These are phyloP conservation scores for Calliphora vicina DNA, from an alignment of 1,140 invertebrate genomes.

Conservation along the genomic window DNA sequence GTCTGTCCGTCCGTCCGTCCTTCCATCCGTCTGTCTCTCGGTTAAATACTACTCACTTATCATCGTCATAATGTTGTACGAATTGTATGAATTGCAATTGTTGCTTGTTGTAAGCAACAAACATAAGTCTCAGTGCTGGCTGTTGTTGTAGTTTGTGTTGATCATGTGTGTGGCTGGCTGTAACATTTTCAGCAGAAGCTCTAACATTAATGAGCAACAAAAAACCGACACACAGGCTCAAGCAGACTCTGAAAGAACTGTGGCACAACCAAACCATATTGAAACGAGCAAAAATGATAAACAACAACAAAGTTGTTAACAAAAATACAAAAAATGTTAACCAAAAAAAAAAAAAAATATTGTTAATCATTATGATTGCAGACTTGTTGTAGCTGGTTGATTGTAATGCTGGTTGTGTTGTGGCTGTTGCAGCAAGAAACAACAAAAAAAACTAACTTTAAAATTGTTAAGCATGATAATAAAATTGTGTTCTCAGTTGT, in stretches of 20 bases:
- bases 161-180: conserved; percentile 24
- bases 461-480: conserved; percentile 22
- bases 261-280: no score
- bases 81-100: background rate
- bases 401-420: no score
- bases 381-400: background rate
- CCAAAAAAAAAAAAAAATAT: conserved; percentile 11
- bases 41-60: conserved; percentile 31
- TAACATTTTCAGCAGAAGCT: conserved; percentile 27
- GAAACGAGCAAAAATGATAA: background rate
- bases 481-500: background rate
- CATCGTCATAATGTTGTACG: conserved; percentile 31
- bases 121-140: no score
- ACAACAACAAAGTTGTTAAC: background rate
- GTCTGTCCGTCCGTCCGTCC: background rate
- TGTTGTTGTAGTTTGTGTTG: background rate
- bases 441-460: background rate
- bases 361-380: conserved; percentile 28
- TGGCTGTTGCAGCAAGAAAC: background rate
- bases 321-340: background rate
- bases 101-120: background rate
- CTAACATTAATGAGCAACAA: conserved; percentile 26
- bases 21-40: background rate
- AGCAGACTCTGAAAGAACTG: background rate
- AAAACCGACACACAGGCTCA: background rate